Evolutionary conservation across 2,797 vertebrate genomes (phyloP).

Genomic region (Artibeus lituratus): DNA sequence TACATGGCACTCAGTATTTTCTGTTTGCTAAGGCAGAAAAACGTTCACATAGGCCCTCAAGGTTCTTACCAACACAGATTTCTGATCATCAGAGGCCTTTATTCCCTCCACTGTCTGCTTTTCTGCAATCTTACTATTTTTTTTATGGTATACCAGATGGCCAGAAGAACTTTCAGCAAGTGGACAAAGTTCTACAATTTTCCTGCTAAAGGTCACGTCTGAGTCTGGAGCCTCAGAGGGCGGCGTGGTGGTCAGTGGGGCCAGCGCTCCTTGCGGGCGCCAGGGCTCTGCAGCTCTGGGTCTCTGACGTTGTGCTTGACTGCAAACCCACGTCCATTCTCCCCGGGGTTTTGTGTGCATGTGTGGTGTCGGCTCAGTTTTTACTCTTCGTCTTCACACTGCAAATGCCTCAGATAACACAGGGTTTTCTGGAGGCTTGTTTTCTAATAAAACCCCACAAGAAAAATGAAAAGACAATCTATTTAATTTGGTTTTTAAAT

Average conservation of each 20-base stretch:
- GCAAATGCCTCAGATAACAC: neutral
- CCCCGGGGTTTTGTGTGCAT: neutral
- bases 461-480: neutral
- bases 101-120: neutral
- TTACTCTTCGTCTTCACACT: neutral
- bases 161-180: neutral
- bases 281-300: neutral
- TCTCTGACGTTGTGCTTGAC: neutral
- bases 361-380: neutral
- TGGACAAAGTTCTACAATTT: neutral
- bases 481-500: neutral
- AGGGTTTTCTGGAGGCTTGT: neutral
- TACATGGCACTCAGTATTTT: neutral
- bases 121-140: neutral
- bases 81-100: neutral
- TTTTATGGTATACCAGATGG: neutral
- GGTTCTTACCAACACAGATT: constrained; percentile 7
- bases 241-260: neutral
- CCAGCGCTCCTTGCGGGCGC: neutral
- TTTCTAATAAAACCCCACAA: neutral
- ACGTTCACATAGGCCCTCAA: neutral
- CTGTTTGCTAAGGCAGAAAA: neutral
- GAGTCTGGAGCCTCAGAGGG: neutral
- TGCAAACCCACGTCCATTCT: neutral
- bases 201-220: neutral